Evolutionary conservation across 2,797 vertebrate species (phyloP), one percentile per base, ranked within the genome.

Genomic region (Neostethus bicornis): DNA sequence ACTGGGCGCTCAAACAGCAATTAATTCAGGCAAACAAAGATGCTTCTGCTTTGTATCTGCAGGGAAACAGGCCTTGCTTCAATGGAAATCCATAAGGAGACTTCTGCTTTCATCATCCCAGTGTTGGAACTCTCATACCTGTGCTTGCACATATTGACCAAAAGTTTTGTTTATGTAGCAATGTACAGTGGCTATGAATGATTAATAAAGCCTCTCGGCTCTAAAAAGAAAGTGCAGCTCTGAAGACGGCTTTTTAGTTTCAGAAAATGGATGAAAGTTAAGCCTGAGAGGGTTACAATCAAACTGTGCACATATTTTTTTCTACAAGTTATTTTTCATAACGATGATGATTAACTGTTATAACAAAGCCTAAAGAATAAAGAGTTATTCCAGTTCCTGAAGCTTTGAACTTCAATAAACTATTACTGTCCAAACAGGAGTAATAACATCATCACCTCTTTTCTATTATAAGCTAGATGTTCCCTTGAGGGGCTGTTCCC

Each of bases 391-490:
- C 35, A 20, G 23, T 46, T 35, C 63, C 35, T 23, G 47, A 50
- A 13, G 16, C 68, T 58, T 38, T 16, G n/a, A 1, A 48, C 45
- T 35, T 46, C 32, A 53, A 51, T 51, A 66, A 58, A 69, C 45
- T 39, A 57, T 76, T 61, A 64, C 47, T 83, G 70, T 66, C 48
- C 35, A 38, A 9, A 44, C 51, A 67, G 56, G 52, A 66, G 14
- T 63, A 62, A 59, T n/a, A n/a, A 58, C 39, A 54, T 48, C 48
- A 58, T 66, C 55, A 81, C 58, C 41, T 76, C 55, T 41, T 31
- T 54, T 80, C 80, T 84, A 84, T 87, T 87, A 75, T 75, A 9
- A 73, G 81, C 72, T 14, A 2, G 25, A 13, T 34, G 60, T 42
- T 67, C 81, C 85, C 80, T 55, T 13, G 70, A 75, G 81, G 74